phyloP scores from a whole-genome alignment of 2,888 invertebrate genomes.

The Dendrolimus houi region DNA sequence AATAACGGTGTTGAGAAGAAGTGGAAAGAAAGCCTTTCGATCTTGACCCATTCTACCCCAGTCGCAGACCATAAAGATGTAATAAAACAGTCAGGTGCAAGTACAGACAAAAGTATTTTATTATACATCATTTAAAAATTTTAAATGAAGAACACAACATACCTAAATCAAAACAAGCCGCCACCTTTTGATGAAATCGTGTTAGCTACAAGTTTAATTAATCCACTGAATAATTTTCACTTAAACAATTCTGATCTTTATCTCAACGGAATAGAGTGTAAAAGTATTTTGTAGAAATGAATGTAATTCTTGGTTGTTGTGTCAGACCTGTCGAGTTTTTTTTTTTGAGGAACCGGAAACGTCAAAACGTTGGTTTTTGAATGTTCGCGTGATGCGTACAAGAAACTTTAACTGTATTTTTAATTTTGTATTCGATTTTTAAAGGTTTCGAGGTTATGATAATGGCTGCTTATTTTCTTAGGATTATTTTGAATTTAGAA shows the following conservation, averaged over 20 bases:
- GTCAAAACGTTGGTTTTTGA: conserved; percentile 52
- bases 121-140: conserved; percentile 18
- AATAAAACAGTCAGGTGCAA: background rate
- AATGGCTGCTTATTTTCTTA: conserved; percentile 5
- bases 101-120: conserved; percentile 3
- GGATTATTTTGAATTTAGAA: background rate
- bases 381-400: conserved; percentile 47
- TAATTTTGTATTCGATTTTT: conserved; percentile 1
- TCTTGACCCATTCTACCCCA: too few relatives aligned
- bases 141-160: conserved; percentile 38
- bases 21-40: too few relatives aligned
- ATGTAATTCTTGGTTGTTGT: conserved; percentile 13
- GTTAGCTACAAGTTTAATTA: conserved; percentile 16
- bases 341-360: conserved; percentile 52
- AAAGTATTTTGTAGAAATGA: background rate
- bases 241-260: conserved; percentile 12
- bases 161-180: conserved; percentile 53
- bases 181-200: conserved; percentile 33
- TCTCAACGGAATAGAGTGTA: conserved; percentile 5
- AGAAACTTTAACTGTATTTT: conserved; percentile 27
- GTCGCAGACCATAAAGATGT: too few relatives aligned
- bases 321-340: conserved; percentile 39
- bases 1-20: too few relatives aligned
- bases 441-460: background rate
- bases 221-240: conserved; percentile 1